Conservation (phyloP, 2,888 invertebrate species). For the Drosophila prostipennis region DNA sequence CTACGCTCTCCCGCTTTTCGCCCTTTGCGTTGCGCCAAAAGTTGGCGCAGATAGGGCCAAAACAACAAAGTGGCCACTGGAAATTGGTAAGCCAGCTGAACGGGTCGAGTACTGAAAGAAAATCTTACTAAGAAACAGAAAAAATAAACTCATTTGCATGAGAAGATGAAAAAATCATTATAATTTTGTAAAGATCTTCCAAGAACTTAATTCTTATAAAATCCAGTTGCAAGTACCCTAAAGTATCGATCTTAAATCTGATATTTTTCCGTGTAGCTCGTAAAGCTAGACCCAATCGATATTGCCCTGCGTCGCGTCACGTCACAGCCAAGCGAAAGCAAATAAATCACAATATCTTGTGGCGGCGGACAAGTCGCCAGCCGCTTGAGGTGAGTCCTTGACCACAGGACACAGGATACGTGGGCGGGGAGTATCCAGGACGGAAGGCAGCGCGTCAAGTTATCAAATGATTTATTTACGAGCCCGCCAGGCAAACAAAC, state of each 20-base stretch:
- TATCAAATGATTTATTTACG: conserved; percentile 79
- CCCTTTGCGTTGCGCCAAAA: conserved; percentile 55
- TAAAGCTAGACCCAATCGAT: conserved; percentile 63
- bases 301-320: conserved; percentile 65
- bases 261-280: conserved; percentile 25
- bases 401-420: conserved; percentile 46
- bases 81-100: conserved; percentile 30
- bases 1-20: conserved; percentile 60
- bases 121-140: background rate
- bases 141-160: too few relatives aligned
- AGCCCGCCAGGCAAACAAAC: conserved; percentile 73
- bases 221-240: background rate
- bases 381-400: conserved; percentile 70
- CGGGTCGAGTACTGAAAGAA: background rate
- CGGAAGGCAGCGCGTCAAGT: conserved; percentile 65
- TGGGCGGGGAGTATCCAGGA: conserved; percentile 16
- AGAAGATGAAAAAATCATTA: too few relatives aligned
- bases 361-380: conserved; percentile 61
- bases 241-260: background rate
- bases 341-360: conserved; percentile 78
- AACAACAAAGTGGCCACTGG: conserved; percentile 61
- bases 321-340: conserved; percentile 57
- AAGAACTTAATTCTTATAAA: too few relatives aligned
- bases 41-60: conserved; percentile 68
- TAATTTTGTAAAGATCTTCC: too few relatives aligned